Conservation (phyloP, 1,140 invertebrate species). For the Aleiodes sp. region DNA sequence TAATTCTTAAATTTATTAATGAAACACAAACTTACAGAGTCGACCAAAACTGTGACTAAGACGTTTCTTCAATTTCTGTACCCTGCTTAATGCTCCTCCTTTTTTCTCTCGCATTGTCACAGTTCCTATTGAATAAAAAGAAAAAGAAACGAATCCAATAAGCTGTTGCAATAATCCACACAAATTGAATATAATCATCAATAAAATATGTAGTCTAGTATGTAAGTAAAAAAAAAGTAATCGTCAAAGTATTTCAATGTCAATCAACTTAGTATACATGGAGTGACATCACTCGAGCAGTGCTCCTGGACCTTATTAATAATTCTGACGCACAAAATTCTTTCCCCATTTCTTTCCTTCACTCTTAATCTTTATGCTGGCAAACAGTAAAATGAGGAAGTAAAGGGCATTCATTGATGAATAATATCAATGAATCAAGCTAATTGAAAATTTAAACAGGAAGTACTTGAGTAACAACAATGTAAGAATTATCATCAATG, state of each 20-base stretch:
- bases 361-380: not conserved
- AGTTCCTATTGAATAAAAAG: conserved; percentile 52
- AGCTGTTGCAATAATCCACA: no score
- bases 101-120: conserved; percentile 92
- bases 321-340: conserved; percentile 23
- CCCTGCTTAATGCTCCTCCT: conserved; percentile 83
- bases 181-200: no score
- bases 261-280: not conserved
- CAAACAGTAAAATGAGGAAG: no score
- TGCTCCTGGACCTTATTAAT: conserved; percentile 33
- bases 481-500: conserved; percentile 6
- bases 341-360: not conserved
- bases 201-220: conserved; percentile 16
- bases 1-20: not conserved
- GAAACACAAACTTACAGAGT: conserved; percentile 81
- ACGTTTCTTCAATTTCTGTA: conserved; percentile 90
- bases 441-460: no score
- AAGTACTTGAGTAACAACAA: no score
- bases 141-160: not conserved
- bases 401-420: not conserved
- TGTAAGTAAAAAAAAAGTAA: conserved; percentile 26
- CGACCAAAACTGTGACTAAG: conserved; percentile 90
- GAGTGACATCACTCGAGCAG: conserved; percentile 3
- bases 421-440: no score
- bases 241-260: conserved; percentile 22